A percentile compares a stretch with the other conserved stretches of the same genome.
These are phyloP conservation scores for Lordiphosa clarofinis DNA, from an alignment of 1,140 invertebrate genomes.

Conservation along the genomic window DNA sequence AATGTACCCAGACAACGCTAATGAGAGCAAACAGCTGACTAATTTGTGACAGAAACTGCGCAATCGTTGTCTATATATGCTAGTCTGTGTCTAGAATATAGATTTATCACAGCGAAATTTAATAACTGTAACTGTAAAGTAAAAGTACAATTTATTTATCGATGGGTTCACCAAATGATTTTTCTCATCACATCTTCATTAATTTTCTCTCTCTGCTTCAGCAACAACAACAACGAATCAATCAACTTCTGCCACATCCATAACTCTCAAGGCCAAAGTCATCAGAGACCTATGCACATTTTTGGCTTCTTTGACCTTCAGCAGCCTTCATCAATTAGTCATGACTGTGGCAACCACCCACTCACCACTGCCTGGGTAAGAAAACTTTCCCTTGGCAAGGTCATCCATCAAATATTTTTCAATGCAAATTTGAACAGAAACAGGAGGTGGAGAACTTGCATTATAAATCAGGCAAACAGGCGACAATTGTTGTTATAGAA, in stretches of 20 bases:
- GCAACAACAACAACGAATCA: slow-evolving; percentile 6
- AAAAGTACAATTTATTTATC: too few relatives aligned
- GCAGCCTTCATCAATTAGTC: slow-evolving; percentile 6
- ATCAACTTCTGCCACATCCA: slow-evolving; percentile 2
- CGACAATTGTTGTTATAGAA: slow-evolving; percentile 56
- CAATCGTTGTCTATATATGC: too few relatives aligned
- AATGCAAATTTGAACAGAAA: slow-evolving; percentile 4
- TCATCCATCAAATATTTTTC: slow-evolving; percentile 9
- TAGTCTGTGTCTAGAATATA: too few relatives aligned
- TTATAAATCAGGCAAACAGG: slow-evolving; percentile 13
- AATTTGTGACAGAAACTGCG: too few relatives aligned
- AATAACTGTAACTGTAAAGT: too few relatives aligned
- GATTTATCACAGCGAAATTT: too few relatives aligned
- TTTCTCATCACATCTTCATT: background rate
- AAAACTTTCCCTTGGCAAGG: slow-evolving; percentile 4
- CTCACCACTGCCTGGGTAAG: background rate
- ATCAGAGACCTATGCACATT: slow-evolving; percentile 8
- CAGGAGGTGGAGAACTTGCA: slow-evolving; percentile 1
- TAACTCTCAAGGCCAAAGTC: slow-evolving; percentile 8
- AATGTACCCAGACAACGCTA: too few relatives aligned
- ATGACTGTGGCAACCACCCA: slow-evolving; percentile 1
- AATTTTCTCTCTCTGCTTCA: background rate
- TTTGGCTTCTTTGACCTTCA: slow-evolving; percentile 8
- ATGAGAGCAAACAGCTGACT: too few relatives aligned
- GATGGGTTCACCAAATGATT: background rate